A percentile compares a stretch with the other conserved stretches of the same genome.
phyloP scores from a whole-genome alignment of 2,113 vertebrate species.

The Sardina pilchardus region DNA sequence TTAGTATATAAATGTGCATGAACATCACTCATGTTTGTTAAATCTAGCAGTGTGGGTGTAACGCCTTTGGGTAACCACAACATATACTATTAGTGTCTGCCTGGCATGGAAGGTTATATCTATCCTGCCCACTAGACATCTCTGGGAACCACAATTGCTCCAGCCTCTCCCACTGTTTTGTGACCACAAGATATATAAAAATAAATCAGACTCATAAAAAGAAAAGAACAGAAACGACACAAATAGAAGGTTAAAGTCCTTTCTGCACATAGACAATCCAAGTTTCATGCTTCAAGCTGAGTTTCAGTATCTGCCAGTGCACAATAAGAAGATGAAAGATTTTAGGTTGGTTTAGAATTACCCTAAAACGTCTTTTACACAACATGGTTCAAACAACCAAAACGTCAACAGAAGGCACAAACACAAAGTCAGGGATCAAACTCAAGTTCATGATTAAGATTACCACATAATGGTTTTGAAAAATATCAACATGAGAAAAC shows the following conservation, averaged over 20 bases:
- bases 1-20: neutral
- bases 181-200: neutral
- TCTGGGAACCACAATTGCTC: neutral
- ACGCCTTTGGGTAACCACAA: constrained; percentile 6
- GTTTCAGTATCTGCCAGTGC: neutral
- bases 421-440: neutral
- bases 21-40: neutral
- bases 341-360: neutral
- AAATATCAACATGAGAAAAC: too few relatives aligned
- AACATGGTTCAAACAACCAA: neutral
- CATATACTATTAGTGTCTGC: neutral
- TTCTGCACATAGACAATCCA: neutral
- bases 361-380: neutral
- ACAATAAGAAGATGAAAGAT: neutral
- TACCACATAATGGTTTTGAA: too few relatives aligned
- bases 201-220: neutral
- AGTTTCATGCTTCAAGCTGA: neutral
- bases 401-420: neutral
- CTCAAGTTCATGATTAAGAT: neutral
- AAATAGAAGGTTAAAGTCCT: neutral
- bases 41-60: neutral
- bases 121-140: neutral
- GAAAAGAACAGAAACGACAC: neutral
- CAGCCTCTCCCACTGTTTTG: neutral
- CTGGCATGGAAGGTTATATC: neutral